Evolutionary conservation across 2,797 vertebrate species (phyloP).

Genomic region (Sarcophilus harrisii): DNA sequence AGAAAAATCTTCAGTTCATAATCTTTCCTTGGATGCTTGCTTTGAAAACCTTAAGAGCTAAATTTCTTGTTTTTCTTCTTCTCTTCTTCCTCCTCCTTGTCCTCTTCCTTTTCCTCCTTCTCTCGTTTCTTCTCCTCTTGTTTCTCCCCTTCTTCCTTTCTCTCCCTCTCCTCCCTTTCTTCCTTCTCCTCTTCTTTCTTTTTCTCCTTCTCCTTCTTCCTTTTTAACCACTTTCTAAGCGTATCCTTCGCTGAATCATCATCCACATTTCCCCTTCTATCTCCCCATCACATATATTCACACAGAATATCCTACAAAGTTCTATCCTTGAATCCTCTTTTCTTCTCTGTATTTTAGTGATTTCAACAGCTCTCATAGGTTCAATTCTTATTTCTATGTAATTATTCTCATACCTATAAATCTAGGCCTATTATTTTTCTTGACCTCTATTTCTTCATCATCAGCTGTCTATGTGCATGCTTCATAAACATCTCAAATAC

Average conservation of each 20-base stretch:
- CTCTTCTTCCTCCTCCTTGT: too few species aligned
- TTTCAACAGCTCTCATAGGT: not conserved
- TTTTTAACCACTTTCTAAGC: not conserved
- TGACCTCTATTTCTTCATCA: not conserved
- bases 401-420: not conserved
- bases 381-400: not conserved
- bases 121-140: too few species aligned
- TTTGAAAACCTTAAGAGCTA: not conserved
- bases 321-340: not conserved
- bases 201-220: not conserved
- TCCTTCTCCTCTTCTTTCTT: too few species aligned
- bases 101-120: too few species aligned
- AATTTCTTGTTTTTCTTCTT: not conserved
- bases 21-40: not conserved
- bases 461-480: not conserved
- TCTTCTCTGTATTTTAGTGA: not conserved
- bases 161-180: accelerated
- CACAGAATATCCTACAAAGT: not conserved
- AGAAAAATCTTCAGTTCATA: not conserved
- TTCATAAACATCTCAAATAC: not conserved
- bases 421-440: not conserved
- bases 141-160: accelerated
- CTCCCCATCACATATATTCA: not conserved
- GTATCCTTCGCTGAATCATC: not conserved
- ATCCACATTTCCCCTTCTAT: not conserved